Evolutionary conservation across 2,888 invertebrate genomes (phyloP).

Genomic region (Mimas tiliae): DNA sequence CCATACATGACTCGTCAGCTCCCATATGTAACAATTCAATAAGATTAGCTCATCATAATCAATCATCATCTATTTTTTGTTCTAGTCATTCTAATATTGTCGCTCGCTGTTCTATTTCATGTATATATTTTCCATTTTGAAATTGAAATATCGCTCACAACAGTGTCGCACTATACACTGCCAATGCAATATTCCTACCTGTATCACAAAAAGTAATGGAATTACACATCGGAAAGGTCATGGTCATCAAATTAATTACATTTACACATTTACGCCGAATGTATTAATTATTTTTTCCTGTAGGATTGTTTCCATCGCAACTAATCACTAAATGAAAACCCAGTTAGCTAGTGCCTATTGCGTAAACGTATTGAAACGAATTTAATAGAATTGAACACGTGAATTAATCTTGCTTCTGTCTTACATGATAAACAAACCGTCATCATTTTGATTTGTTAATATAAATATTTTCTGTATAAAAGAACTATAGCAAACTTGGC

Average conservation of each 20-base stretch:
- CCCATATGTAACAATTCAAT: too few species aligned
- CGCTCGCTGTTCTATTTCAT: too few species aligned
- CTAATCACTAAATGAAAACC: neutral
- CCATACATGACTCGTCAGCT: too few species aligned
- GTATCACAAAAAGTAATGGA: conserved; percentile 15
- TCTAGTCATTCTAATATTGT: too few species aligned
- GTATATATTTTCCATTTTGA: too few species aligned
- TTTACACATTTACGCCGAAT: neutral
- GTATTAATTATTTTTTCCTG: neutral
- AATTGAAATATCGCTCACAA: too few species aligned
- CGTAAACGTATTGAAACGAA: conserved; percentile 6
- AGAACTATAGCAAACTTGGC: neutral
- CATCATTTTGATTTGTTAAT: conserved; percentile 18
- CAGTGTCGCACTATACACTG: too few species aligned
- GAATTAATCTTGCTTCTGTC: conserved; percentile 1
- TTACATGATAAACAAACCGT: neutral
- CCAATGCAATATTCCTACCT: neutral
- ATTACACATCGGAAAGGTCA: neutral
- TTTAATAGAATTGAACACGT: neutral
- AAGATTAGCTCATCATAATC: too few species aligned
- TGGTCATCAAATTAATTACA: conserved; percentile 13
- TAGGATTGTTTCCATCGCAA: neutral
- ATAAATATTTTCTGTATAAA: conserved; percentile 6
- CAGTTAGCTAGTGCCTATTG: neutral
- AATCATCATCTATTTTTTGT: too few species aligned